phyloP scores from a whole-genome alignment of 2,797 vertebrate species.

The Lycodopsis pacificus region DNA sequence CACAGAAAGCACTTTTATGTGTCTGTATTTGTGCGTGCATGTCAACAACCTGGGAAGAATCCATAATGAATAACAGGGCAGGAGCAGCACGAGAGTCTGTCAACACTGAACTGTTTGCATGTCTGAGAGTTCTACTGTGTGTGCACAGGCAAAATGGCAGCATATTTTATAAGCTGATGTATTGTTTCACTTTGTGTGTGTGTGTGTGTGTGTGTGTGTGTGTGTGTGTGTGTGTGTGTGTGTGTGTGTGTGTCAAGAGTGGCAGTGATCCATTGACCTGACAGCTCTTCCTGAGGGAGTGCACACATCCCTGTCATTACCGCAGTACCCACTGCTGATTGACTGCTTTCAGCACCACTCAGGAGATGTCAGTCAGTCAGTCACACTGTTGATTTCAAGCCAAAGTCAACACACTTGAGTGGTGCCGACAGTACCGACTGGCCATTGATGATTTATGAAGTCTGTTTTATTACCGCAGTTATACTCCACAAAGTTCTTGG shows the following conservation, averaged over 20 bases:
- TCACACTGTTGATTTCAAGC: slow-evolving; percentile 69
- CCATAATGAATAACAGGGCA: slow-evolving; percentile 55
- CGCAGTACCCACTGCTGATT: slow-evolving; percentile 75
- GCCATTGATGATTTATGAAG: slow-evolving; percentile 55
- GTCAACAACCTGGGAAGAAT: slow-evolving; percentile 55
- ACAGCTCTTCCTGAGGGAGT: slow-evolving; percentile 82
- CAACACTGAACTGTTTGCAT: slow-evolving; percentile 59
- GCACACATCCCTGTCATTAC: slow-evolving; percentile 81
- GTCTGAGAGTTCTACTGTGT: slow-evolving; percentile 54
- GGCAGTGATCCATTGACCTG: slow-evolving; percentile 84
- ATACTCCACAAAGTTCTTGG: slow-evolving; percentile 39
- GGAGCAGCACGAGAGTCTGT: slow-evolving; percentile 57
- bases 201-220: slow-evolving; percentile 10
- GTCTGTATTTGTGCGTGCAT: slow-evolving; percentile 45
- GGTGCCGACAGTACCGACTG: slow-evolving; percentile 43
- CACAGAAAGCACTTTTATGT: slow-evolving; percentile 48
- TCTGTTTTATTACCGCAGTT: slow-evolving; percentile 48
- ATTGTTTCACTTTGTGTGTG: slow-evolving; percentile 42
- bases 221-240: slow-evolving; percentile 16
- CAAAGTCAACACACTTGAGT: slow-evolving; percentile 59
- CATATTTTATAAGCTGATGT: slow-evolving; percentile 58
- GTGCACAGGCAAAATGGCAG: slow-evolving; percentile 53
- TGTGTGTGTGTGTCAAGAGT: slow-evolving; percentile 60
- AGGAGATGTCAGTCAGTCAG: slow-evolving; percentile 69
- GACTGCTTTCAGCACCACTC: slow-evolving; percentile 79